Conservation (phyloP, 2,797 vertebrate species). For the Benthosema pterotum region DNA sequence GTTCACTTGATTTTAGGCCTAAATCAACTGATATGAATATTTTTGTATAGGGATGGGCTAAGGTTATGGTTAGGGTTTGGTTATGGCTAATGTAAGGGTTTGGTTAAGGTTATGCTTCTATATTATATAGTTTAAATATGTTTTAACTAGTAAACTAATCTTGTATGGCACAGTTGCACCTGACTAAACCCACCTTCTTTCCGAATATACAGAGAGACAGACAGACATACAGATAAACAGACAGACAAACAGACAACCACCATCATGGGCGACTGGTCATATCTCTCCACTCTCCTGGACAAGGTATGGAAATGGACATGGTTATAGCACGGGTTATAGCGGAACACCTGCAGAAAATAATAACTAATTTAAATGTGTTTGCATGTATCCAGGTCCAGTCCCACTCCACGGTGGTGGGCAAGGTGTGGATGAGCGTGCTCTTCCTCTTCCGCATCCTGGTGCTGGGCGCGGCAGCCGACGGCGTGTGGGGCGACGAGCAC, state of each 20-base stretch:
- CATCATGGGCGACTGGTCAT: conserved; percentile 90
- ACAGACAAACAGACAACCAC: not conserved
- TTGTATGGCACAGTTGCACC: too few species aligned
- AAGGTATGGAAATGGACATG: conserved; percentile 56
- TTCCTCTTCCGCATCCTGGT: conserved; percentile 94
- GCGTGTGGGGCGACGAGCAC: conserved; percentile 89
- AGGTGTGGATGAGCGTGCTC: conserved; percentile 93
- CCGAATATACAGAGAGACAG: conserved; percentile 32
- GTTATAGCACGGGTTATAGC: too few species aligned
- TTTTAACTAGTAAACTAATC: too few species aligned
- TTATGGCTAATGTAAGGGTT: too few species aligned
- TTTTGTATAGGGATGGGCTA: too few species aligned
- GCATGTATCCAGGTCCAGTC: conserved; percentile 80
- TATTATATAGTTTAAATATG: too few species aligned
- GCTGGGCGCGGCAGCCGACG: conserved; percentile 86
- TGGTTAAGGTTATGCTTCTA: too few species aligned
- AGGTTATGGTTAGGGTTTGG: too few species aligned
- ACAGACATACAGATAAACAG: conserved; percentile 45
- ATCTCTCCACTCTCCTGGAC: conserved; percentile 86
- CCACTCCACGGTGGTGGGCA: conserved; percentile 89
- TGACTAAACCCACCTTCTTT: not conserved
- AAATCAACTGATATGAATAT: too few species aligned
- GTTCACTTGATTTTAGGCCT: too few species aligned
- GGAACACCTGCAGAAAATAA: too few species aligned
- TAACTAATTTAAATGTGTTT: too few species aligned